These are phyloP conservation scores for Zaprionus tsacasi DNA, from an alignment of 1,140 invertebrate genomes.

Conservation along the genomic window DNA sequence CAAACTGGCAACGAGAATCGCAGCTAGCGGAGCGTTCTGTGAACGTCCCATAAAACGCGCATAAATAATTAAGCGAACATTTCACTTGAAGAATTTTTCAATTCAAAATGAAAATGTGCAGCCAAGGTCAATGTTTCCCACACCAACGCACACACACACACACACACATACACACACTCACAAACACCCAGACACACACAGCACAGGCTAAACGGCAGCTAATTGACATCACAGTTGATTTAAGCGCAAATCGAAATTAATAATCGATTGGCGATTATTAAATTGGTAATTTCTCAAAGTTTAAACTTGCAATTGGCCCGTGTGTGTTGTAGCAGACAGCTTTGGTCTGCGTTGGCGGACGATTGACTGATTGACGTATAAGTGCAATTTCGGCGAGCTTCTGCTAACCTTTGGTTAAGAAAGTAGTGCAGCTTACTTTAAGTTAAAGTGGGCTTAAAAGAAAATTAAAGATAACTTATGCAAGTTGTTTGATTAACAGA, in stretches of 20 bases:
- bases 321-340: neutral
- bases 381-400: neutral
- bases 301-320: neutral
- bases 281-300: neutral
- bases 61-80: slow-evolving; percentile 63
- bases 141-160: slow-evolving; percentile 1
- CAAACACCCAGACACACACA: neutral
- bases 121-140: slow-evolving; percentile 67
- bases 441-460: neutral
- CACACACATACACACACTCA: neutral
- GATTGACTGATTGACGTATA: neutral
- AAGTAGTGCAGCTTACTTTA: neutral
- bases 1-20: neutral
- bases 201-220: neutral
- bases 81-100: slow-evolving; percentile 23
- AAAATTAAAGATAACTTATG: too few species aligned
- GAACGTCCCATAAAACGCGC: slow-evolving; percentile 43
- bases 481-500: too few species aligned
- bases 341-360: neutral
- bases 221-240: neutral
- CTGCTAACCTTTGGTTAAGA: neutral
- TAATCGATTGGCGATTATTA: neutral
- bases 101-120: slow-evolving; percentile 60
- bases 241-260: slow-evolving; percentile 2
- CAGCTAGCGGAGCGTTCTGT: slow-evolving; percentile 6